A percentile compares a stretch with the other conserved stretches of the same genome.
Evolutionary conservation across 2,888 invertebrate genomes (phyloP).

Genomic region (Rhyacophila evoluta): DNA sequence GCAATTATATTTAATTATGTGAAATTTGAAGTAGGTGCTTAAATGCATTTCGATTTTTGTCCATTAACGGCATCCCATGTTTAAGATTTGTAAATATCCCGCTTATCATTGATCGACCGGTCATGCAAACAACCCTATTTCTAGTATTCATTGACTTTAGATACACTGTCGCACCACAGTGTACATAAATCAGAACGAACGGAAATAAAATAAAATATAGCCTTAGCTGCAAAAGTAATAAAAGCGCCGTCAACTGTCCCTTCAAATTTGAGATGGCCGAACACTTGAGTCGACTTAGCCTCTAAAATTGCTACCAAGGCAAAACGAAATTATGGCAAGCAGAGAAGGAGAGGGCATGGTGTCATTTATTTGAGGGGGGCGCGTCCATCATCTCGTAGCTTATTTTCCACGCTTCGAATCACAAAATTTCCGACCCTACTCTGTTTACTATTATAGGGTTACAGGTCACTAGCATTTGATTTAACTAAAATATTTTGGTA

Average conservation of each 20-base stretch:
- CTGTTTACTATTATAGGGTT: background rate
- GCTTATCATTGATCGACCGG: too few species aligned
- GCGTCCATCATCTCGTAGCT: background rate
- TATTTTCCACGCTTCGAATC: background rate
- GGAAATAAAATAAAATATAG: slow-evolving; percentile 1
- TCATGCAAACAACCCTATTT: background rate
- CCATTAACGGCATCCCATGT: too few species aligned
- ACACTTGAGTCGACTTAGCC: background rate
- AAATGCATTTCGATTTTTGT: too few species aligned
- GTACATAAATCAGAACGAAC: background rate
- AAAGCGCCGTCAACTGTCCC: background rate
- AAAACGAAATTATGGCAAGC: slow-evolving; percentile 13
- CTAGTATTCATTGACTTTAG: background rate
- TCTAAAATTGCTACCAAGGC: background rate
- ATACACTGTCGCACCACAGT: background rate
- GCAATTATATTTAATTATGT: too few species aligned
- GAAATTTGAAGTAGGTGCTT: too few species aligned
- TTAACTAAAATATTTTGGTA: background rate
- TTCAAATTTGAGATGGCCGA: slow-evolving; percentile 22
- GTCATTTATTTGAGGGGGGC: background rate
- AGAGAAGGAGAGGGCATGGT: background rate
- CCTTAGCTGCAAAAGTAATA: background rate
- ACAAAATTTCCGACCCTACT: background rate
- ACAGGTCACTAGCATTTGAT: background rate
- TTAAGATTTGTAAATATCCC: too few species aligned